These are phyloP conservation scores for Melanotaenia trifasciata DNA, from an alignment of 2,797 vertebrate genomes.

Conservation along the genomic window DNA sequence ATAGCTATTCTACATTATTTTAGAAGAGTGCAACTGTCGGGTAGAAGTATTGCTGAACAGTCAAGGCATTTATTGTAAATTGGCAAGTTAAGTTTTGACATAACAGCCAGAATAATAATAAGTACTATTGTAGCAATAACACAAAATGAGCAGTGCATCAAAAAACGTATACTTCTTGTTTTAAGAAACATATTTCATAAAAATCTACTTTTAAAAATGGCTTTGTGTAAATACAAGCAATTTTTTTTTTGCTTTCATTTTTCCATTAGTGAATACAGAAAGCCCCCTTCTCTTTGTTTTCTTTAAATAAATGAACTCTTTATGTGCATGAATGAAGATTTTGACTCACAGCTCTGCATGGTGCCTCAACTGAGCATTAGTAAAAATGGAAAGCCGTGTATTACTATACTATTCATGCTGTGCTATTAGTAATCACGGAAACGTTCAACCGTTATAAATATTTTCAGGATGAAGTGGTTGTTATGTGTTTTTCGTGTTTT, in stretches of 20 bases:
- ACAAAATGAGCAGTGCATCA: not conserved
- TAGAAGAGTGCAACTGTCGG: slow-evolving; percentile 2
- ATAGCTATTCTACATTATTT: not conserved
- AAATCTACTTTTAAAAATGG: not conserved
- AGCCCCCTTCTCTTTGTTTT: not conserved
- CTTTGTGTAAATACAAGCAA: too few species aligned
- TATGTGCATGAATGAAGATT: slow-evolving; percentile 7
- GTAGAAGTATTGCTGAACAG: not conserved
- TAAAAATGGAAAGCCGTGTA: slow-evolving; percentile 11
- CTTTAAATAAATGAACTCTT: not conserved
- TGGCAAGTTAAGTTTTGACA: not conserved
- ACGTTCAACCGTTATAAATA: slow-evolving; percentile 1
- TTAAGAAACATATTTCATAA: not conserved
- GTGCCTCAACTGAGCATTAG: not conserved
- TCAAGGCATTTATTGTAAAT: not conserved
- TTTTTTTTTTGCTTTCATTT: not conserved
- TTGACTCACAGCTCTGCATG: slow-evolving; percentile 1
- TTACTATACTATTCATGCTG: not conserved
- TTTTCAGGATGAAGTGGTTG: not conserved
- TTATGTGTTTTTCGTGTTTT: not conserved
- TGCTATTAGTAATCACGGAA: slow-evolving; percentile 12
- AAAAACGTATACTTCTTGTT: not conserved
- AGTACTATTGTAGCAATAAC: not conserved
- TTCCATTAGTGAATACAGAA: not conserved
- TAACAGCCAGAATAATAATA: not conserved